Evolutionary conservation across 2,888 invertebrate species (phyloP), one percentile per base, ranked within the genome.

Genomic region (Helobdella robusta): DNA sequence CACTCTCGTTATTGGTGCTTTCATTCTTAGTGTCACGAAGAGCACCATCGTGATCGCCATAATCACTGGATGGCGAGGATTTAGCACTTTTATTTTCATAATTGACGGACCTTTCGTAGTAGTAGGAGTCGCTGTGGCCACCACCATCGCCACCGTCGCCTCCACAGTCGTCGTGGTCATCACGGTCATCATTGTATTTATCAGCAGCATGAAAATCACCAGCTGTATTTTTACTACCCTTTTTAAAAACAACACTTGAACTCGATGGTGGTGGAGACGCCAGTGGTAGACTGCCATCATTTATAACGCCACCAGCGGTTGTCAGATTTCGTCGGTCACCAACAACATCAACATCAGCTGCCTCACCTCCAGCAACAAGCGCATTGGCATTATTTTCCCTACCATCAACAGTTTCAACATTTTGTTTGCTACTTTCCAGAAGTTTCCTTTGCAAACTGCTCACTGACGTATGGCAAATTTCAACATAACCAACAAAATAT

Each of bases 151-250:
- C n/a, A n/a, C n/a, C n/a, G n/a, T n/a, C n/a, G n/a, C n/a, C n/a
- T n/a, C n/a, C n/a, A n/a, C n/a, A n/a, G 6, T 54, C 54, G 54
- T 54, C 50, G n/a, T 50, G 20, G 5, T 25, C n/a, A 50, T 50
- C 50, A 50, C n/a, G 6, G 25, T 8, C 50, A 18, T 5, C 50
- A 18, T 25, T 50, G 50, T 4, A 8, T 5, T 50, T 8, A 40
- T 15, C 15, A 44, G 11, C 15, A 40, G 20, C 35, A 20, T 50
- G 30, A 32, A 32, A 20, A 40, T 62, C 32, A 28, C 2, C n/a
- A 34, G 32, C 50, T n/a, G 18, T 11, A 34, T 50, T 11, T 50
- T 28, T 32, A n/a, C 50, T 25, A 32, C 32, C 62, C n/a, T 54
- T 54, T 25, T 15, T 11, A 25, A 54, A 8, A 50, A n/a, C 25